Evolutionary conservation across 37 sponge, comb jelly and placozoan species (phyloP).

Genomic region (Geodia barretti): DNA sequence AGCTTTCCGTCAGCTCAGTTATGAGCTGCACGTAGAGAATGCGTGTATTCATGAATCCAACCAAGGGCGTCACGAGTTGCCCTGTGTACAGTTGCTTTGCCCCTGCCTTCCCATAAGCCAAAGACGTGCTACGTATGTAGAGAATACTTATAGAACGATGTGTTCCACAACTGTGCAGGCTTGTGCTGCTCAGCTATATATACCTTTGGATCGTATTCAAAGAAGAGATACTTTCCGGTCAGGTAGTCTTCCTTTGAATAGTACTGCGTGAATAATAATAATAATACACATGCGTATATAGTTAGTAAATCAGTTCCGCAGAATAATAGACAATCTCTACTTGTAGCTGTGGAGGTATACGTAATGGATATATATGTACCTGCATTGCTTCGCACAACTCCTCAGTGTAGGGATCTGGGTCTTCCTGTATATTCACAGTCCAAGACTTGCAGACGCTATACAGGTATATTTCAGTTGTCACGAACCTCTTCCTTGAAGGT

Average conservation of each 20-base stretch:
- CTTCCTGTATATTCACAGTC: constrained; percentile 39
- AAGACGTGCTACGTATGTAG: too few relatives aligned
- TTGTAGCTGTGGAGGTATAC: too few relatives aligned
- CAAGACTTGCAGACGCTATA: not conserved
- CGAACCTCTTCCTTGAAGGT: constrained; percentile 51
- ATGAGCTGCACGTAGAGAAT: constrained; percentile 50
- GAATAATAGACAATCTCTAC: too few relatives aligned
- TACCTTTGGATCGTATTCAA: constrained; percentile 68
- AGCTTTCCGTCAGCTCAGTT: constrained; percentile 5
- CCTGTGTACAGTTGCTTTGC: too few relatives aligned
- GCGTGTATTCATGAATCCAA: too few relatives aligned
- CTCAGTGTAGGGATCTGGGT: constrained; percentile 49
- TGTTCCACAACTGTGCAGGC: too few relatives aligned
- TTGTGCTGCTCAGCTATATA: too few relatives aligned
- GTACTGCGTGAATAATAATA: constrained; percentile 12
- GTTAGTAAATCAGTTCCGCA: too few relatives aligned
- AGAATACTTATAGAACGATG: too few relatives aligned
- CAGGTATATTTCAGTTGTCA: not conserved
- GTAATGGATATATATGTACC: too few relatives aligned
- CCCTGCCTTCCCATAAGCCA: too few relatives aligned
- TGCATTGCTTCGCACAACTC: constrained; percentile 69
- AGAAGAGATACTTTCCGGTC: constrained; percentile 59
- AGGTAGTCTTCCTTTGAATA: constrained; percentile 68
- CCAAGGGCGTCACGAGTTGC: too few relatives aligned
- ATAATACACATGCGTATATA: not conserved